Base-by-base conservation (phyloP, 2,888 invertebrate genomes). In the Ligdia adustata region DNA sequence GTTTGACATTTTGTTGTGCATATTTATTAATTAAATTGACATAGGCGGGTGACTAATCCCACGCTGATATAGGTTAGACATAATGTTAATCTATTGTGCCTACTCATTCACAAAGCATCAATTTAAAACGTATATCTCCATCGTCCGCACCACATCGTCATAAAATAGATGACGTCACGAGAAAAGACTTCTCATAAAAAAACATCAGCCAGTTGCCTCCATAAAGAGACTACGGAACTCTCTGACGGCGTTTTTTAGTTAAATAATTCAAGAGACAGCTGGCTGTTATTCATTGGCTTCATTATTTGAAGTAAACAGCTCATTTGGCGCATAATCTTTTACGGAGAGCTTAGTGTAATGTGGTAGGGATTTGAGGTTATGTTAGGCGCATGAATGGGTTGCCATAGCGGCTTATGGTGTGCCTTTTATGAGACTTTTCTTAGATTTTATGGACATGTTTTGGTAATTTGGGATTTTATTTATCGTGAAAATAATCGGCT, bases 121-220 rank as follows among this genome's bases (percentile, higher is more conserved):
- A 50, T 55, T 53, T 37, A 35, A 52, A 55, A 44, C 45, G 55
- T 53, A 52, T 47, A 55, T 40, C 39, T 28, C 45, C 38, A 52
- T 59, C 54, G 54, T 50, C 50, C 42, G 32, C n/a, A n/a, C n/a
- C 22, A 7, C 22, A 31, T 37, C 27, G 26, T 45, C 53, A 45
- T 53, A 56, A 55, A 61, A 45, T 38, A 52, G 51, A 53, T 49
- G 47, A 48, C 40, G 27, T 38, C 34, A 14, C 9, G 6, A 47
- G 42, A 9, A 38, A 42, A 52, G 35, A 28, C 28, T 12, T 31
- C 37, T 43, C 42, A 26, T 37, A 48, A 52, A 57, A 57, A 48
- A 54, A 44, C 40, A 43, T 47, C 45, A 45, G 43, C 45, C 43
- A 38, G 46, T 35, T 29, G 16, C 27, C 22, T 15, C 50, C 43